phyloP scores from a whole-genome alignment of 1,140 invertebrate genomes.

The Lasaia peninsularis region DNA sequence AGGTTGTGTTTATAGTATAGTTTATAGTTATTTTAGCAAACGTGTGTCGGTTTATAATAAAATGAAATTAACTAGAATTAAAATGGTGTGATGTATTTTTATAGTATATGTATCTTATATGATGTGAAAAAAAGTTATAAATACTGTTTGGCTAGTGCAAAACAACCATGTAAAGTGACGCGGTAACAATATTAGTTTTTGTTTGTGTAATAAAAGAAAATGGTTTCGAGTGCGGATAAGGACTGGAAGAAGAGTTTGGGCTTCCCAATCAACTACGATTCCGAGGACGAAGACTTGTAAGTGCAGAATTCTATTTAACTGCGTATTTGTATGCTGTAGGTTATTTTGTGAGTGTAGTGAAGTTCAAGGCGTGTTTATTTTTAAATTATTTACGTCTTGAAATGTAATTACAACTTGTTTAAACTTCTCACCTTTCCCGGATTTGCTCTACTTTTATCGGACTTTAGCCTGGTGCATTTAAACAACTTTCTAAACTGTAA shows the following conservation, averaged over 20 bases:
- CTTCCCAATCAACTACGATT: conserved; percentile 59
- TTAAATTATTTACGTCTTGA: too few relatives aligned
- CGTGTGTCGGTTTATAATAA: not conserved
- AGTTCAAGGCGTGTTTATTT: conserved; percentile 20
- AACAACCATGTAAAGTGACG: conserved; percentile 28
- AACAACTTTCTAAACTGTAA: too few relatives aligned
- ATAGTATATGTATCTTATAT: not conserved
- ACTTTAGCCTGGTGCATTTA: too few relatives aligned
- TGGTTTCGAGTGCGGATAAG: conserved; percentile 38
- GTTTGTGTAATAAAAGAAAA: conserved; percentile 35
- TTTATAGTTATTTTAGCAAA: not conserved
- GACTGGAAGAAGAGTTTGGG: conserved; percentile 60
- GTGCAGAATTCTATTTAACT: conserved; percentile 30
- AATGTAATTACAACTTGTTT: too few relatives aligned
- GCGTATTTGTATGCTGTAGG: conserved; percentile 16
- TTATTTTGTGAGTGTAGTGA: conserved; percentile 15
- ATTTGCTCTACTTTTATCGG: too few relatives aligned
- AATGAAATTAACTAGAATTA: not conserved
- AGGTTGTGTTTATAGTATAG: not conserved
- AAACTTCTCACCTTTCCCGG: too few relatives aligned
- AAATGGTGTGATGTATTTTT: not conserved
- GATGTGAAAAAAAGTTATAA: not conserved
- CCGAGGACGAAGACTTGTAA: conserved; percentile 60
- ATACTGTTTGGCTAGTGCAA: conserved; percentile 8
- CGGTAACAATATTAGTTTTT: conserved; percentile 21